Conservation (phyloP, 2,113 vertebrate genomes). For the Melanostigma gelatinosum region DNA sequence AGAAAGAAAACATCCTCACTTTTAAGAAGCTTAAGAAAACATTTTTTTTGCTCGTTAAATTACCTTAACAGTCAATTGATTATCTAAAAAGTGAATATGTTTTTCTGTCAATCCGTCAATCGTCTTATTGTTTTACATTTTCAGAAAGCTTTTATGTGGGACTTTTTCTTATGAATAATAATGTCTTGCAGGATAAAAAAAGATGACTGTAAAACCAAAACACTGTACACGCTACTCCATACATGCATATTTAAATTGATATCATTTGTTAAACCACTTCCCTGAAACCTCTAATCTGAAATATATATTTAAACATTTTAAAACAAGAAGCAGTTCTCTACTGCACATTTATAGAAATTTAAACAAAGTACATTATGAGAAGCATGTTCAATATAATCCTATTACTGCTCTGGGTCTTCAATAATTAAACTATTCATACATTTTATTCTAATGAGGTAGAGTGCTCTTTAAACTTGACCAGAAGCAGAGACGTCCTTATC, state of each 20-base stretch:
- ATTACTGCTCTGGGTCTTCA: too few species aligned
- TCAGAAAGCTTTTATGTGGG: too few species aligned
- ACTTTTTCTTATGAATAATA: neutral
- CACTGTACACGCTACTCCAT: neutral
- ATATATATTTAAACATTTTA: neutral
- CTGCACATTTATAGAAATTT: neutral
- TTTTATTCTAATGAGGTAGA: too few species aligned
- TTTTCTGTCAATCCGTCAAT: too few species aligned
- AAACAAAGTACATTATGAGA: neutral
- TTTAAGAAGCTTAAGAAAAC: neutral
- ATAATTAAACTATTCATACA: too few species aligned
- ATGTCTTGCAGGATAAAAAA: neutral
- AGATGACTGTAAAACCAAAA: neutral
- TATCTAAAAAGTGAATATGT: neutral
- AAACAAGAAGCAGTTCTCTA: neutral
- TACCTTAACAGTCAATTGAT: neutral
- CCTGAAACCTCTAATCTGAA: neutral
- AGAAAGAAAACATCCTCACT: neutral
- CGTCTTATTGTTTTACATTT: too few species aligned
- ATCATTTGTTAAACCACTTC: neutral
- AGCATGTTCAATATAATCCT: too few species aligned
- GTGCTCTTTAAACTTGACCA: too few species aligned
- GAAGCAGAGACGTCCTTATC: too few species aligned
- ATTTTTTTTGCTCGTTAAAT: neutral
- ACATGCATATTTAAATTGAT: neutral